Evolutionary conservation across 2,113 vertebrate genomes (phyloP), one percentile per base, ranked within the genome.

Genomic region (Sander vitreus): DNA sequence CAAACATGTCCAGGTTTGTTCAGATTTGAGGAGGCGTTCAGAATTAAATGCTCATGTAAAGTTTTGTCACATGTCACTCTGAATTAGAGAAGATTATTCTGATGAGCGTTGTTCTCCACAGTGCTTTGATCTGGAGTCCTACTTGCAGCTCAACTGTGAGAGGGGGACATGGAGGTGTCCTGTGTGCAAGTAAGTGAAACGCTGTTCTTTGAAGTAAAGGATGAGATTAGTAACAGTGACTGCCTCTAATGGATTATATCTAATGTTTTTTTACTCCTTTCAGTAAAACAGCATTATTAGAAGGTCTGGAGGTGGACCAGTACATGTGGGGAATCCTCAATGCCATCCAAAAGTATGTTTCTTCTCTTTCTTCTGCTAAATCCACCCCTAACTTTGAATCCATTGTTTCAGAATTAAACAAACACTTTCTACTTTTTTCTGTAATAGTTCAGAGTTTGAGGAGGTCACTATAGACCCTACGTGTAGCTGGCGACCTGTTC

Each of bases 261-360:
- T 66, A 51, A 12, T 70, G n/a, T 14, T 6, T 78, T 78, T 60
- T 74, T 55, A 76, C 55, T 81, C 19, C 36, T 84, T 67, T n/a
- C 89, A 99, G 98, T 99, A 99, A 99, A 99, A 99, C 97, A 0
- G 98, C 98, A 82, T 96, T 99, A 86, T 93, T 99, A 82, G 98
- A 99, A 92, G 98, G 98, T 77, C 96, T 99, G 88, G 98, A 99
- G 83, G 98, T 99, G 89, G 98, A 99, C 90, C 98, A 99, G 94
- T 99, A 98, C 89, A 99, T 99, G 98, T 99, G 98, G 98, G 98
- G 98, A 85, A 99, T 99, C 95, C 96, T 99, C 88, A 99, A 99
- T 3, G 97, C 98, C 89, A 99, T 99, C 92, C 98, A 99, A 89
- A 99, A 99, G 98, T 99, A 96, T 93, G 98, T 96, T 83, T 62